phyloP scores from a whole-genome alignment of 2,113 vertebrate genomes.

The Mobula hypostoma region DNA sequence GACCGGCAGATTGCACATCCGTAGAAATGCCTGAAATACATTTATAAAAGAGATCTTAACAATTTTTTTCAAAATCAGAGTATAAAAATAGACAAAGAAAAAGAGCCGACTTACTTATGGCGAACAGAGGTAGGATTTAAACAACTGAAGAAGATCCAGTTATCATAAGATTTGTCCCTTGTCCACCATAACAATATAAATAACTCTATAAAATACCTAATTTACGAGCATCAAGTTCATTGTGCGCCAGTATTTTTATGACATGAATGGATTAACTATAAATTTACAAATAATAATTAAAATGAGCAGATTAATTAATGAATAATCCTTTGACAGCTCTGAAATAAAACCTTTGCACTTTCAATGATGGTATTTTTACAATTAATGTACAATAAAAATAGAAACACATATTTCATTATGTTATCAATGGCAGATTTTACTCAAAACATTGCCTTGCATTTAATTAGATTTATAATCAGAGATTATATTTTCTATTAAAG shows the following conservation, averaged over 20 bases:
- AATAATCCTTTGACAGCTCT: neutral
- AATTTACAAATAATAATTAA: neutral
- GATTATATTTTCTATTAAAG: neutral
- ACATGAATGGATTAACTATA: neutral
- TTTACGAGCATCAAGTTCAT: neutral
- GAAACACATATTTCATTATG: neutral
- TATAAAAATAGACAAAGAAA: neutral
- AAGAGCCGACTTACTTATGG: neutral
- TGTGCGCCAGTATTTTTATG: neutral
- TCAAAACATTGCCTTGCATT: neutral
- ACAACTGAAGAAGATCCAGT: neutral
- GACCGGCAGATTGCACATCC: constrained; percentile 78
- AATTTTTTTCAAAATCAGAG: neutral
- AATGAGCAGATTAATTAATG: neutral
- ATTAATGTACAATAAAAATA: neutral
- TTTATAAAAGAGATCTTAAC: neutral
- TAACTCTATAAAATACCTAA: neutral
- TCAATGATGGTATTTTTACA: neutral
- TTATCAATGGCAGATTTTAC: neutral
- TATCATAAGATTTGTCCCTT: neutral
- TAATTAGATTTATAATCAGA: neutral
- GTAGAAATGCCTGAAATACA: constrained; percentile 67
- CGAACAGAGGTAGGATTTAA: neutral
- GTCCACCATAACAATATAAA: neutral
- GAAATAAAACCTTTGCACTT: neutral